phyloP scores from a whole-genome alignment of 1,140 invertebrate species.

The Drosophila bocki region DNA sequence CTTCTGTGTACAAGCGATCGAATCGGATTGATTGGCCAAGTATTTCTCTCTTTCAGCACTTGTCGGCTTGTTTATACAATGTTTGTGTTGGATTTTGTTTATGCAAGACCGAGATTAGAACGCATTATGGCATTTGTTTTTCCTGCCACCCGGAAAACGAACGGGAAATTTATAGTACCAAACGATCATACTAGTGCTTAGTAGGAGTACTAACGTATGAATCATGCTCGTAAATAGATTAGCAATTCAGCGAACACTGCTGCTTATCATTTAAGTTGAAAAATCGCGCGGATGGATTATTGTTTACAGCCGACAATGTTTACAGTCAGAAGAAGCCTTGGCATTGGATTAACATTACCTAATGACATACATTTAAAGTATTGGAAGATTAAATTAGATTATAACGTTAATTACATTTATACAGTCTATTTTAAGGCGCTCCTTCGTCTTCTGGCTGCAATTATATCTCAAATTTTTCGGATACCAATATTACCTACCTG shows the following conservation, averaged over 20 bases:
- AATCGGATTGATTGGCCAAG: slow-evolving; percentile 9
- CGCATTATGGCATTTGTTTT: slow-evolving; percentile 35
- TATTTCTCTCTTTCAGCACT: slow-evolving; percentile 24
- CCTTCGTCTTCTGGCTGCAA: too few species aligned
- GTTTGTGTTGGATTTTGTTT: slow-evolving; percentile 28
- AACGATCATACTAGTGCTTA: slow-evolving; percentile 2
- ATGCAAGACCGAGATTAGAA: slow-evolving; percentile 41
- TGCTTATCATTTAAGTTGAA: slow-evolving; percentile 4
- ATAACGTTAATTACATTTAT: background rate
- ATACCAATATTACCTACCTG: too few species aligned
- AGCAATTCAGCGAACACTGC: background rate
- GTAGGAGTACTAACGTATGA: slow-evolving; percentile 6
- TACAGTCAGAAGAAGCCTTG: background rate
- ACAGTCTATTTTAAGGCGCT: too few species aligned
- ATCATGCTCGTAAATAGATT: slow-evolving; percentile 18
- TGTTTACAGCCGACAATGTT: background rate
- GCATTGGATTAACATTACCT: background rate
- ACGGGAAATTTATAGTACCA: background rate
- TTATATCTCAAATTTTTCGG: too few species aligned
- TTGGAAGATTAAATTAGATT: background rate
- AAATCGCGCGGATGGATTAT: background rate
- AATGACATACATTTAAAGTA: background rate
- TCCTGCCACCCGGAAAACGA: slow-evolving; percentile 12
- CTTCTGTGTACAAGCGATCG: background rate
- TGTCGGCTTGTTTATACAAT: slow-evolving; percentile 22